These are phyloP conservation scores for Marronus borbonicus DNA, from an alignment of 2,888 invertebrate species.

Conservation along the genomic window DNA sequence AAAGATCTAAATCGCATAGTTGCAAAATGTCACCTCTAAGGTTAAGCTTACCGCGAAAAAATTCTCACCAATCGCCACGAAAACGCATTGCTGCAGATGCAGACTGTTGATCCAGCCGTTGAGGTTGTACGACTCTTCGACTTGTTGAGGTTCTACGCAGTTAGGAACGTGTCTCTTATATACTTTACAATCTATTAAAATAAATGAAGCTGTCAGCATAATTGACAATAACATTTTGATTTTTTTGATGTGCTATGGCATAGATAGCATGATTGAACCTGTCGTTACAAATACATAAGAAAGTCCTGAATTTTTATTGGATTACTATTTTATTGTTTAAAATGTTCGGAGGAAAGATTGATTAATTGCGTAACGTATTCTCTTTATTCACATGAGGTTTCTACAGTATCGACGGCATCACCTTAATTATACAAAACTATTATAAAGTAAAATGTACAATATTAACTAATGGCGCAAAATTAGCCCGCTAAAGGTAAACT, in stretches of 20 bases:
- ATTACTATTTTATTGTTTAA: too few relatives aligned
- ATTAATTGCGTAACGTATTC: too few relatives aligned
- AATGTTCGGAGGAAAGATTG: too few relatives aligned
- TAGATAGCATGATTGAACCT: neutral
- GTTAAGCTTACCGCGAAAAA: constrained; percentile 68
- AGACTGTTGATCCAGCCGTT: constrained; percentile 66
- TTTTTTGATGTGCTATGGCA: neutral
- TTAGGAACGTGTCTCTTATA: constrained; percentile 59
- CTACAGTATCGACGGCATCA: too few relatives aligned
- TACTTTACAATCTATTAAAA: constrained; percentile 55
- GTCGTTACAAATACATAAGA: too few relatives aligned
- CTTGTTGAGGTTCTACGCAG: constrained; percentile 58
- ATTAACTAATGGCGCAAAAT: too few relatives aligned
- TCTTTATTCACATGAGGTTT: too few relatives aligned
- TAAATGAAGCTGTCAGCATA: constrained; percentile 59
- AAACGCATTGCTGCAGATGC: constrained; percentile 69
- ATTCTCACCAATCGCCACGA: constrained; percentile 70
- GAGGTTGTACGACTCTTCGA: constrained; percentile 66
- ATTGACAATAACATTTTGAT: constrained; percentile 42
- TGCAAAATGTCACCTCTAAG: constrained; percentile 13
- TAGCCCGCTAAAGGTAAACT: too few relatives aligned
- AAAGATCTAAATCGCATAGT: constrained; percentile 61
- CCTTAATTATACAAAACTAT: too few relatives aligned
- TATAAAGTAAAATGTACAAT: too few relatives aligned
- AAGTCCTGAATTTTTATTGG: too few relatives aligned